Evolutionary conservation across 2,797 vertebrate species (phyloP), one percentile per base, ranked within the genome.

Genomic region (Enteromius trimaculatus): DNA sequence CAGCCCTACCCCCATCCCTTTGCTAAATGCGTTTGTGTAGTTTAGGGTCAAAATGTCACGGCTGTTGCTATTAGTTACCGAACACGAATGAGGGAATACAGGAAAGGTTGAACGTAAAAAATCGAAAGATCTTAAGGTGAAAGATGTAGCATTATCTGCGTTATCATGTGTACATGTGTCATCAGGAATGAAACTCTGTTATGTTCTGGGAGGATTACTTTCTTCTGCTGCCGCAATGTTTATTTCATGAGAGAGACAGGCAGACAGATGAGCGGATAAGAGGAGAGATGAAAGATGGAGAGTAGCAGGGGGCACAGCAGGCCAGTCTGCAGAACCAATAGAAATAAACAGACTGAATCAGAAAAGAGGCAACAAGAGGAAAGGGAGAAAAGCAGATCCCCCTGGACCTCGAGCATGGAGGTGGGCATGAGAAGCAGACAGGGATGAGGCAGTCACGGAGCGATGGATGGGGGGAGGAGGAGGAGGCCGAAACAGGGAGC

Each of bases 11-110:
- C 81, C 51, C 58, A 51, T 14, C 71, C 66, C 51, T 51, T 74
- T 81, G 26, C 84, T 89, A 80, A 88, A 87, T 80, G 84, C 21
- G 10, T 89, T 94, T 93, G 93, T 87, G 80, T 94, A 94, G 75
- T 89, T 49, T 86, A 69, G 91, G 93, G 93, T 94, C 93, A 94
- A 90, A 93, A 91, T 92, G 93, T 93, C 91, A 93, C 82, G 88
- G 92, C 85, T 83, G 92, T 94, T 93, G 93, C 93, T 91, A 92
- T 90, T 92, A 92, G 92, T 93, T 90, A 92, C 85, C 70, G 64
- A 90, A 90, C 91, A 84, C 53, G 31, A 90, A 83, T 89, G 91
- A 88, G 87, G 86, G 89, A 90, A 89, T 91, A 78, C n/a, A 62
- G 80, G 8, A 79, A 79, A 85, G 53, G 79, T 77, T 77, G 82